These are phyloP conservation scores for Tetramorium simillimum DNA, from an alignment of 1,140 invertebrate species.

Conservation along the genomic window DNA sequence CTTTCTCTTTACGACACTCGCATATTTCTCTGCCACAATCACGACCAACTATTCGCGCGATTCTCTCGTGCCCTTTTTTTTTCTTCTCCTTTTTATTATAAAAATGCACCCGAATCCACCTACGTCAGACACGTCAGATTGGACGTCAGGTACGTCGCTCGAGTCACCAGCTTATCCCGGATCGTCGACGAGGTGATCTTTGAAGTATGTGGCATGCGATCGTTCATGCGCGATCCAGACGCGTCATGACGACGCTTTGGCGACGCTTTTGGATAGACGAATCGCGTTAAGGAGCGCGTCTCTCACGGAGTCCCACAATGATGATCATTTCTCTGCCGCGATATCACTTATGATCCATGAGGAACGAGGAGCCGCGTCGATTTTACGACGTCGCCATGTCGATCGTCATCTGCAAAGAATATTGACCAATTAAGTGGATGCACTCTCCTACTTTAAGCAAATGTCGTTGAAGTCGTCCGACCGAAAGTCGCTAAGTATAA, in stretches of 20 bases:
- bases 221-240: constrained; percentile 47
- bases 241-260: constrained; percentile 32
- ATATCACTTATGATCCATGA: constrained; percentile 41
- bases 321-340: constrained; percentile 11
- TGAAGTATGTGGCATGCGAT: background rate
- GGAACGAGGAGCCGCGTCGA: constrained; percentile 53
- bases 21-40: background rate
- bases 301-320: constrained; percentile 28
- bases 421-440: constrained; percentile 40
- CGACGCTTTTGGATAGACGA: background rate
- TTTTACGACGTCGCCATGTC: constrained; percentile 66
- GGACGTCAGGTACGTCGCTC: background rate
- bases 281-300: constrained; percentile 37
- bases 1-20: background rate
- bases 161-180: constrained; percentile 23
- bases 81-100: background rate
- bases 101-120: constrained; percentile 19
- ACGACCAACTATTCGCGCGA: background rate
- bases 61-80: background rate
- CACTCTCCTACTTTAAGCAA: background rate
- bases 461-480: constrained; percentile 39
- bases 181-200: constrained; percentile 1
- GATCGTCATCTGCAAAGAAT: constrained; percentile 70
- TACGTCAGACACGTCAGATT: background rate
- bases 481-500: background rate